phyloP scores from a whole-genome alignment of 2,888 invertebrate genomes.

The Mallateleia sp. region DNA sequence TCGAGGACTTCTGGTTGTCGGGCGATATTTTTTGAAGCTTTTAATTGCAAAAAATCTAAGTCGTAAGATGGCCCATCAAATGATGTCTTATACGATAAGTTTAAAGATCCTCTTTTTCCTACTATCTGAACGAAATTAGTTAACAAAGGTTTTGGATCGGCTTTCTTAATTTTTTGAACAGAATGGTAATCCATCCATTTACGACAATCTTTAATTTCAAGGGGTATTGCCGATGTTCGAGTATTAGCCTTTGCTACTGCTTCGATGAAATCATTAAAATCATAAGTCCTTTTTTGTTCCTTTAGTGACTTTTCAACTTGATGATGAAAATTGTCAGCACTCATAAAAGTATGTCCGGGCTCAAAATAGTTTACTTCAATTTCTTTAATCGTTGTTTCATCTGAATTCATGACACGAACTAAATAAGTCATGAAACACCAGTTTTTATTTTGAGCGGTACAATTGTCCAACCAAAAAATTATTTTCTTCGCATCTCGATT shows the following conservation, averaged over 20 bases:
- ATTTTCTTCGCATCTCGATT: conserved; percentile 24
- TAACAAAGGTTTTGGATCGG: conserved; percentile 18
- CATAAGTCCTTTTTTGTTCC: conserved; percentile 30
- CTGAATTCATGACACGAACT: conserved; percentile 20
- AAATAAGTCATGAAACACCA: conserved; percentile 42
- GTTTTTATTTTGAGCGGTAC: conserved; percentile 45
- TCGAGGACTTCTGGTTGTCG: conserved; percentile 19
- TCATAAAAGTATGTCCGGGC: conserved; percentile 59
- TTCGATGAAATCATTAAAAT: conserved; percentile 5
- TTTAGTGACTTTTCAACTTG: conserved; percentile 56
- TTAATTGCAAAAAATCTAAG: conserved; percentile 30
- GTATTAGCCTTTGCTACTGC: conserved; percentile 47
- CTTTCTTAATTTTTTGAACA: conserved; percentile 25
- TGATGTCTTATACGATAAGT: conserved; percentile 12
- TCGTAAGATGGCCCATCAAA: conserved; percentile 19
- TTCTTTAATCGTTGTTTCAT: neutral
- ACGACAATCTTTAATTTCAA: conserved; percentile 24
- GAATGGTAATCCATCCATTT: conserved; percentile 37
- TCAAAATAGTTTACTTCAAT: conserved; percentile 48
- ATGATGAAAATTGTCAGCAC: conserved; percentile 54
- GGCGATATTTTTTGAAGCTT: conserved; percentile 13
- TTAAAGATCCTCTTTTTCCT: conserved; percentile 25
- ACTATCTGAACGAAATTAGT: conserved; percentile 16
- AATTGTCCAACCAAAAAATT: conserved; percentile 49
- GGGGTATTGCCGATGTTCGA: conserved; percentile 34